Percentiles rank a stretch among this genome's conserved stretches.
These are phyloP conservation scores for Mormyrus lacerda DNA, from an alignment of 2,113 vertebrate species.

Conservation along the genomic window DNA sequence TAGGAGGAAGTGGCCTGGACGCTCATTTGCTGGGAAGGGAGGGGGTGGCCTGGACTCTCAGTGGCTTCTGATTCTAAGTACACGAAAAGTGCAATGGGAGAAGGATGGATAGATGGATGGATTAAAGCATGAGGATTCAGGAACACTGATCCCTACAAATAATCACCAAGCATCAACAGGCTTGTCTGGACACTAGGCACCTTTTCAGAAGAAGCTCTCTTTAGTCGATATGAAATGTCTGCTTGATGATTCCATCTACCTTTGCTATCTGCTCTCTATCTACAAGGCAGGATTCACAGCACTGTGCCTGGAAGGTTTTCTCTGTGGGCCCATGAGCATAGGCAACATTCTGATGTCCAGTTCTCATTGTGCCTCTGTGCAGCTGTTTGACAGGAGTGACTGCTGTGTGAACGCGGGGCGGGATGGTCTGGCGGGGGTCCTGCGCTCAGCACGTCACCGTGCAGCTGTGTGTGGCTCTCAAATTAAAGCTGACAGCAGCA, in stretches of 20 bases:
- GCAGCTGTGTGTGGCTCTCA: neutral
- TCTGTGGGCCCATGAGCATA: neutral
- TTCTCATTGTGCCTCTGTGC: neutral
- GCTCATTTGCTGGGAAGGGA: too few relatives aligned
- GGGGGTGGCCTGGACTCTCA: too few relatives aligned
- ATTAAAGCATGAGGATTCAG: neutral
- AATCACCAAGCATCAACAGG: neutral
- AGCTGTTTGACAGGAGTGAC: neutral
- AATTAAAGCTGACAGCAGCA: conserved; percentile 1
- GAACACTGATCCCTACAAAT: neutral
- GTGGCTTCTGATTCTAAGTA: neutral
- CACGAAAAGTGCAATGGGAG: neutral
- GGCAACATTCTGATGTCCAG: too few relatives aligned
- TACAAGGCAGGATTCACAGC: conserved; percentile 31
- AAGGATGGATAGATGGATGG: neutral
- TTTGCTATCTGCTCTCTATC: neutral
- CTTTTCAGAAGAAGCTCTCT: neutral
- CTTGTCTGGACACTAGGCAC: neutral
- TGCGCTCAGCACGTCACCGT: neutral
- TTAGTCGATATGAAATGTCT: neutral
- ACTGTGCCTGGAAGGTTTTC: conserved; percentile 51
- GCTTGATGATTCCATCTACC: neutral
- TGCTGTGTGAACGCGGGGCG: neutral
- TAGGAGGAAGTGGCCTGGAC: too few relatives aligned
- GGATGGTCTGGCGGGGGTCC: neutral